A percentile compares a stretch with the other conserved stretches of the same genome.
Evolutionary conservation across 1,140 invertebrate species (phyloP).

Genomic region (Papilio xuthus): DNA sequence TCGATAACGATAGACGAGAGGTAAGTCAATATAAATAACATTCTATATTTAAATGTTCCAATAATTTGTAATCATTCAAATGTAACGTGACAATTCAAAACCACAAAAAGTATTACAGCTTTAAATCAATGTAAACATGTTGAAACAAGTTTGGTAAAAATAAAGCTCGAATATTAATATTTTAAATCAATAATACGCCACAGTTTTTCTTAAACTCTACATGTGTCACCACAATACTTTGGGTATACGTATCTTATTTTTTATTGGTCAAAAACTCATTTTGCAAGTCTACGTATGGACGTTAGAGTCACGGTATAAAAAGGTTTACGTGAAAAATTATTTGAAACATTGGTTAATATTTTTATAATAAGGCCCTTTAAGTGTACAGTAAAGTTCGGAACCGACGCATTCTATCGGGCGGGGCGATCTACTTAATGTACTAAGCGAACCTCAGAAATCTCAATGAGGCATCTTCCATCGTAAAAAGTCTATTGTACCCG

Average conservation of each 20-base stretch:
- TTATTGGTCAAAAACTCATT: too few species aligned
- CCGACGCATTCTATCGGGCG: conserved; percentile 8
- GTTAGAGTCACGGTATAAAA: too few species aligned
- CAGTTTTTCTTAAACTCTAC: not conserved
- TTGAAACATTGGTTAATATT: too few species aligned
- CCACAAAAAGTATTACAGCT: not conserved
- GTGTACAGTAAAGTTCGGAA: not conserved
- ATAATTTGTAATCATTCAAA: not conserved
- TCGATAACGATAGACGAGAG: not conserved
- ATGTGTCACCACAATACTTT: too few species aligned
- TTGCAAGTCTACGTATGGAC: too few species aligned
- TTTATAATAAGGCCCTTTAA: too few species aligned
- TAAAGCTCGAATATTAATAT: not conserved
- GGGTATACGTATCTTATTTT: too few species aligned
- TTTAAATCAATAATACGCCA: not conserved
- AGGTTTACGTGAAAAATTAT: too few species aligned
- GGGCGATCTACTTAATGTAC: conserved; percentile 21
- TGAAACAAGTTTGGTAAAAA: not conserved
- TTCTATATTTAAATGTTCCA: not conserved
- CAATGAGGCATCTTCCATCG: conserved; percentile 51
- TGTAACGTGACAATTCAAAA: conserved; percentile 2
- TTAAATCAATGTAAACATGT: conserved; percentile 7
- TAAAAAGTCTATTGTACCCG: conserved; percentile 57
- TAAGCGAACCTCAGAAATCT: conserved; percentile 43
- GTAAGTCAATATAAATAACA: conserved; percentile 14